Conservation (phyloP, 2,113 vertebrate genomes). For the Eublepharis macularius region DNA sequence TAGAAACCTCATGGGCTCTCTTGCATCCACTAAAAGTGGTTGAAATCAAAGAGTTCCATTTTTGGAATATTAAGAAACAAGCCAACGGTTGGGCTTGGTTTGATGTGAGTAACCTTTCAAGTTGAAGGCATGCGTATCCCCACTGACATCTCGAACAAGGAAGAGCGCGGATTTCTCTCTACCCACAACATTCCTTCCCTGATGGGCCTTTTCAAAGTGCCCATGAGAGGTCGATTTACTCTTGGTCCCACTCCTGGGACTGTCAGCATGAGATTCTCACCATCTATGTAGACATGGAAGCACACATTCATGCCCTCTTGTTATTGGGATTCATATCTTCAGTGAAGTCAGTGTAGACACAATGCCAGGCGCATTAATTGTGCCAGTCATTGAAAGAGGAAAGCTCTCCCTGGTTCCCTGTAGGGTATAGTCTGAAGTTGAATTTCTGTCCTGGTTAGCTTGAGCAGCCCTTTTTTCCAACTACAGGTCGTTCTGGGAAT, state of each 20-base stretch:
- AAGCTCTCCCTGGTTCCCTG: too few species aligned
- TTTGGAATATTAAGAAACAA: conserved; percentile 4
- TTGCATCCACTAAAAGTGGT: not conserved
- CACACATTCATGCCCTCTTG: not conserved
- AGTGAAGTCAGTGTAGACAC: not conserved
- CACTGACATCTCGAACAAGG: not conserved
- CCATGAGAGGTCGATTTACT: not conserved
- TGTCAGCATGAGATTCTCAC: not conserved
- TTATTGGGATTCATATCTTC: not conserved
- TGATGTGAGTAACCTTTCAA: not conserved
- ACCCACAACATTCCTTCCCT: not conserved
- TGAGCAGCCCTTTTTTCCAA: too few species aligned
- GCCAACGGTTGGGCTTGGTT: not conserved
- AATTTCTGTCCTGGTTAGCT: too few species aligned
- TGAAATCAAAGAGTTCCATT: not conserved
- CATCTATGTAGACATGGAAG: too few species aligned
- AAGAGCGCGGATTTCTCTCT: not conserved
- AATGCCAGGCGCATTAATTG: not conserved
- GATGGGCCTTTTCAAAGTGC: not conserved
- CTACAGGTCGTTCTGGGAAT: too few species aligned
- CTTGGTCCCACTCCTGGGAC: not conserved
- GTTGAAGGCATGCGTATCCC: not conserved
- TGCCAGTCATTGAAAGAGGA: not conserved
- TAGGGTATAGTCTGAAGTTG: too few species aligned
- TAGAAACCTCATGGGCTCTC: not conserved